Conservation (phyloP, 2,888 invertebrate species). For the Phlogophora meticulosa region DNA sequence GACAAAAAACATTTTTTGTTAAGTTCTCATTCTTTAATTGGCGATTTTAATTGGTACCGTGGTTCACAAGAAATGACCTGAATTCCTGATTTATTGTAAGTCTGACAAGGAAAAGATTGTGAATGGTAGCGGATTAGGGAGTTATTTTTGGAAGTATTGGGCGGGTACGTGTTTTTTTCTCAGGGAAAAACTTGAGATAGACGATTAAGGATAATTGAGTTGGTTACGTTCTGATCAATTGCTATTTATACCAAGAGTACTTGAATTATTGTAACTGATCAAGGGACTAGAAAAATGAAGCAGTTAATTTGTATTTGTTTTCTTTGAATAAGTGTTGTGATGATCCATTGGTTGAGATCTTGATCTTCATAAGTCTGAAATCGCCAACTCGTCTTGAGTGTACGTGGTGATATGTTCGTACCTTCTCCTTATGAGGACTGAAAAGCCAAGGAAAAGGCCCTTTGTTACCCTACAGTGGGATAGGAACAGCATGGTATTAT, state of each 20-base stretch:
- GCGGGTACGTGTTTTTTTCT: constrained; percentile 1
- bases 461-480: too few relatives aligned
- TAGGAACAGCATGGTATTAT: too few relatives aligned
- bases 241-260: not conserved
- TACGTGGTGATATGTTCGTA: too few relatives aligned
- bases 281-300: not conserved
- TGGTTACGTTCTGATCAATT: constrained; percentile 3
- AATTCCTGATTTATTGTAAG: constrained; percentile 30
- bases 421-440: too few relatives aligned
- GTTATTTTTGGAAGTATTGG: constrained; percentile 27
- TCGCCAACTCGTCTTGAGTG: too few relatives aligned
- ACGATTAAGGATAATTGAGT: not conserved
- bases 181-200: not conserved
- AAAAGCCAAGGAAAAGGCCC: too few relatives aligned
- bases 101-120: not conserved
- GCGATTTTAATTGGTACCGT: constrained; percentile 40
- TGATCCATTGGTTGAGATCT: too few relatives aligned
- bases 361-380: too few relatives aligned
- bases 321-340: too few relatives aligned
- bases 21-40: constrained; percentile 20
- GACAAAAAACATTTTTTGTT: constrained; percentile 5
- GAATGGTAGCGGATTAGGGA: not conserved
- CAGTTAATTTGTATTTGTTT: not conserved
- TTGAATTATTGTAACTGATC: constrained; percentile 2
- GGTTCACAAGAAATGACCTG: constrained; percentile 10